Base-by-base conservation (phyloP, 2,888 invertebrate species). In the Heptascelio sp. region DNA sequence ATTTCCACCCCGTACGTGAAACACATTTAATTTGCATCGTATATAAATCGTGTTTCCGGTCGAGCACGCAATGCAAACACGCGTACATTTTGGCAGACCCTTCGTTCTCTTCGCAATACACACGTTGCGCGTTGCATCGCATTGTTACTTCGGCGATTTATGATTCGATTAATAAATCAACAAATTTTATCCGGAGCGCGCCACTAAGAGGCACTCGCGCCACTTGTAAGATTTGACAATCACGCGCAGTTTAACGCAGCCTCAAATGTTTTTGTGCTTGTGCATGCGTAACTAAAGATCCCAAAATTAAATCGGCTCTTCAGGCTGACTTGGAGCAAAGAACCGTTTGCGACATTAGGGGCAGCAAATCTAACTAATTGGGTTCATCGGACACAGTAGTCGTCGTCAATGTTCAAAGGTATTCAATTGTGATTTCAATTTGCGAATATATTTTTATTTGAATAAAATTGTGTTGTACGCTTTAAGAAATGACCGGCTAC, bases 21-120 rank as follows among this genome's bases (percentile, higher is more conserved):
- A 79, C 75, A 89, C 89, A 88, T 91, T 92, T 90, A 91, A 92
- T 92, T 92, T 92, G 91, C 92, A 92, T 92, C 89, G 90, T 90
- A 91, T 91, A 92, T 90, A 91, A 90, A 92, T 89, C 86, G 90
- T 89, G 89, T 91, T 92, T 92, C 90, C 92, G 91, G 90, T 89
- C 89, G 92, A 91, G 90, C 89, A 91, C 90, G 90, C 91, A 92
- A 91, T 84, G 88, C 90, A 92, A 92, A 92, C 92, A 92, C 87
- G 90, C 90, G 91, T 88, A 75, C 88, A 87, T 88, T 90, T 91
- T 85, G 88, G 85, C 85, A 72, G 72, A 84, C 89, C 88, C 89
- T 89, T 84, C 84, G 78, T 85, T 84, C 83, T 65, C 84, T 43
- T 53, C 34, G 57, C 67, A 25, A 57, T 76, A 59, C 51, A 68